Conservation (phyloP, 64 coral and sea anemone genomes). For the Astreopora myriophthalma region DNA sequence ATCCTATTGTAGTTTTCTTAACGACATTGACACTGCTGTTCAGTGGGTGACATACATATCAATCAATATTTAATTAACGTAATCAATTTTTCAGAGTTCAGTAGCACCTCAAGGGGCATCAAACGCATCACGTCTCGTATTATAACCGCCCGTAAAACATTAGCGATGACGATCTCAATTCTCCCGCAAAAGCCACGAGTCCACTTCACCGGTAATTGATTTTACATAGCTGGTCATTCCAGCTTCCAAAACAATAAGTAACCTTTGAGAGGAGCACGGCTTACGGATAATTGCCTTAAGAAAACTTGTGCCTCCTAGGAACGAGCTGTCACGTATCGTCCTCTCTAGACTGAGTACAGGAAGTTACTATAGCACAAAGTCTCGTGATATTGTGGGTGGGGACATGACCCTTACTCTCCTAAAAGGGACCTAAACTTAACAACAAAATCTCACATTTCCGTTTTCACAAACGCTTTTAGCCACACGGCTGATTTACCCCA, state of each 20-base stretch:
- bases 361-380: background rate
- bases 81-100: constrained; percentile 2
- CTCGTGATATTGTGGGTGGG: constrained; percentile 16
- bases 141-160: background rate
- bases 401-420: background rate
- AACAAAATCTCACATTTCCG: constrained; percentile 18
- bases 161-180: background rate
- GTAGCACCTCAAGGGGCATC: background rate
- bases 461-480: background rate
- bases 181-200: constrained; percentile 9
- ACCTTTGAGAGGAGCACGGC: constrained; percentile 4
- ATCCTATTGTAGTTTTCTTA: background rate
- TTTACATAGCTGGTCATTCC: constrained; percentile 24
- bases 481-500: background rate
- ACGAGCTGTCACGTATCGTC: background rate
- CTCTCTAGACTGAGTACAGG: background rate
- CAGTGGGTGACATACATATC: background rate
- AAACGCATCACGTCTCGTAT: background rate
- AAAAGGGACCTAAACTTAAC: background rate
- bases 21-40: background rate
- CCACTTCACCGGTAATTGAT: constrained; percentile 8
- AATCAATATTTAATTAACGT: constrained; percentile 53
- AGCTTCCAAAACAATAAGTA: constrained; percentile 40
- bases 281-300: constrained; percentile 32
- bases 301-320: background rate